These are phyloP conservation scores for Mongoloraphidia duomilia DNA, from an alignment of 2,888 invertebrate genomes.

Conservation along the genomic window DNA sequence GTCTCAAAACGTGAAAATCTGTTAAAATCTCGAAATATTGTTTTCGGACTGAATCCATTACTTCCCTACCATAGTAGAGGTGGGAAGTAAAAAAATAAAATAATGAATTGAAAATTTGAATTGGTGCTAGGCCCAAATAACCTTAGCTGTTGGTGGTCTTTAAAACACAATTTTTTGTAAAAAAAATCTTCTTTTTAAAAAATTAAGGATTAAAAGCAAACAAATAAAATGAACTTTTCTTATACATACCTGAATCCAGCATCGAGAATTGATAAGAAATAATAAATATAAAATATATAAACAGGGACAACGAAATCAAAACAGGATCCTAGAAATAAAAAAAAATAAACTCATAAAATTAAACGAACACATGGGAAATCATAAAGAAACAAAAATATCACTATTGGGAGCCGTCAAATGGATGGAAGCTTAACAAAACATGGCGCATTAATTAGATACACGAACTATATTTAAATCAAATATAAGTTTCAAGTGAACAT, in stretches of 20 bases:
- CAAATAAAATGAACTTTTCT: background rate
- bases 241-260: constrained; percentile 40
- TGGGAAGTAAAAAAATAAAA: no score
- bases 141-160: no score
- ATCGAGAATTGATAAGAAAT: constrained; percentile 25
- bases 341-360: constrained; percentile 8
- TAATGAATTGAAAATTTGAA: no score
- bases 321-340: constrained; percentile 29
- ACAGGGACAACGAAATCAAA: constrained; percentile 16
- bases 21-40: no score
- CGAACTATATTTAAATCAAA: background rate
- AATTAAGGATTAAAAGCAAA: background rate
- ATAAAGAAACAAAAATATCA: background rate
- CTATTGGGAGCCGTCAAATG: no score
- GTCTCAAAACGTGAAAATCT: no score
- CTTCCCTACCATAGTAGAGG: no score
- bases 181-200: background rate
- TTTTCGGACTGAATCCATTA: no score
- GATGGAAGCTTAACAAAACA: no score
- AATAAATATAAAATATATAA: background rate
- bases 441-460: no score
- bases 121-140: no score
- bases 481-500: background rate
- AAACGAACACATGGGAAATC: background rate
- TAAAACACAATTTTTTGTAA: no score